These are phyloP conservation scores for Chaitophorus viminalis DNA, from an alignment of 2,888 invertebrate species.

Conservation along the genomic window DNA sequence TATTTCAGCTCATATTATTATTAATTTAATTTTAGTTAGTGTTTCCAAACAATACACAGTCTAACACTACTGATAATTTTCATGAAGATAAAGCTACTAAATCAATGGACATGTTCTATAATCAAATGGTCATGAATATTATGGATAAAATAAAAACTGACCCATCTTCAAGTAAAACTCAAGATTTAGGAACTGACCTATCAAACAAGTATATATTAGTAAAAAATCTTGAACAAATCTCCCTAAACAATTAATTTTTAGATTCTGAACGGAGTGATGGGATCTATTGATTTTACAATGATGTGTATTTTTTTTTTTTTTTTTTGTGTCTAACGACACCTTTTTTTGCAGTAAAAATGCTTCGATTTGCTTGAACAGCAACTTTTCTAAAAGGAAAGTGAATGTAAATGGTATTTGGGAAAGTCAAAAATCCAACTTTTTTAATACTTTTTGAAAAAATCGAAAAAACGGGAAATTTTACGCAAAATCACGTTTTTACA, in stretches of 20 bases:
- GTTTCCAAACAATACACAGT: slow-evolving; percentile 19
- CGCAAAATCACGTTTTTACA: no score
- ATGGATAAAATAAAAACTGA: slow-evolving; percentile 68
- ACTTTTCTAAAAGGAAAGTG: no score
- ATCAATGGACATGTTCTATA: slow-evolving; percentile 69
- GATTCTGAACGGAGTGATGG: no score
- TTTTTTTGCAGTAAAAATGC: no score
- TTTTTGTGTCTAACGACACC: no score
- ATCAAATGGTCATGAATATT: slow-evolving; percentile 70
- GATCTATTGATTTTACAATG: no score
- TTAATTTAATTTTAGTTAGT: slow-evolving; percentile 39
- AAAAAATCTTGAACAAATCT: not conserved
- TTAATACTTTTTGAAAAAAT: no score
- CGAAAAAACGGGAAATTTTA: no score
- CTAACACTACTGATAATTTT: not conserved
- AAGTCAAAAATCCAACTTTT: no score
- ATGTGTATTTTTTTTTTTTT: no score
- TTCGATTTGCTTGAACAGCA: no score
- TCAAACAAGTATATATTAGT: slow-evolving; percentile 28
- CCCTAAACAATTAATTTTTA: not conserved
- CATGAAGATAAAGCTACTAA: slow-evolving; percentile 32
- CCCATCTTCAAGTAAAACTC: slow-evolving; percentile 15
- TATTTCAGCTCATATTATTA: not conserved
- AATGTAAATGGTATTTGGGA: no score
- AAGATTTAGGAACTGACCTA: slow-evolving; percentile 20